These are phyloP conservation scores for Heliconius eleuchia DNA, from an alignment of 1,140 invertebrate genomes.

Conservation along the genomic window DNA sequence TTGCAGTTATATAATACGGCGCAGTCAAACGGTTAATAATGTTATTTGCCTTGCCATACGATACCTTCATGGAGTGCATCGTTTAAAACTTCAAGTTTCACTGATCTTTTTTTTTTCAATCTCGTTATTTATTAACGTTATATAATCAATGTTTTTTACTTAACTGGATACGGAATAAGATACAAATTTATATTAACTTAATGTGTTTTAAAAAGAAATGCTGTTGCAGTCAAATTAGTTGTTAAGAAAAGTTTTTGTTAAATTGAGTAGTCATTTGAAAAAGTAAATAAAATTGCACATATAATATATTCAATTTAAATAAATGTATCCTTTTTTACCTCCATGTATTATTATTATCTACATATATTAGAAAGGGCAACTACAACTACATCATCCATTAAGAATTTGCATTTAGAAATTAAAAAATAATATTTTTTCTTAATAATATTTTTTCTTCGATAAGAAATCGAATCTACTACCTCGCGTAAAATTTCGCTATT, in stretches of 20 bases:
- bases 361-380: too few relatives aligned
- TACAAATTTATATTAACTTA: neutral
- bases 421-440: too few relatives aligned
- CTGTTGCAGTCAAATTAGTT: too few relatives aligned
- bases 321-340: too few relatives aligned
- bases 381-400: too few relatives aligned
- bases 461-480: neutral
- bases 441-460: neutral
- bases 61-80: slow-evolving; percentile 26
- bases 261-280: too few relatives aligned
- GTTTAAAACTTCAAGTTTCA: slow-evolving; percentile 10
- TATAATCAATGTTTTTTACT: neutral
- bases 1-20: slow-evolving; percentile 40
- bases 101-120: neutral
- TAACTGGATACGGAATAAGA: neutral
- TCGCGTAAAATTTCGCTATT: too few relatives aligned
- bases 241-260: neutral
- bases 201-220: neutral
- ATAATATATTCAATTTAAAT: too few relatives aligned
- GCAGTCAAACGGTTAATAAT: slow-evolving; percentile 35
- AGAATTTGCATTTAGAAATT: too few relatives aligned
- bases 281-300: too few relatives aligned
- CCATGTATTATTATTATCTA: too few relatives aligned
- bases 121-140: neutral
- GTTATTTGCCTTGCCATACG: slow-evolving; percentile 34